Base-by-base conservation (phyloP, 1,140 invertebrate genomes). In the Drosophila truncata region DNA sequence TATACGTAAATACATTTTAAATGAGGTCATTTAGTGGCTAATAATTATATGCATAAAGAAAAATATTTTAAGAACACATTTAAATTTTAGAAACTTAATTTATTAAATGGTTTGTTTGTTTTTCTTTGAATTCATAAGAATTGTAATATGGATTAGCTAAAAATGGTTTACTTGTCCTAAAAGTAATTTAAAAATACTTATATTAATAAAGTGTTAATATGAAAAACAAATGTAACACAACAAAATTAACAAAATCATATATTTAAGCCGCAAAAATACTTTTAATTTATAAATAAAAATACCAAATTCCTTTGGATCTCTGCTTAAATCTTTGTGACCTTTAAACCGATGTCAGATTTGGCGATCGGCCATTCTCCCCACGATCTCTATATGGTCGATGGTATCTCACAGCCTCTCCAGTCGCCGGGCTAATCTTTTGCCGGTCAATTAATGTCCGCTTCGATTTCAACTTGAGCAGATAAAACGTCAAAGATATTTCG, bases 361-460 rank as follows among this genome's bases (percentile, higher is more conserved):
- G 62, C 63, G 29, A 67, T 67, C 42, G 47, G 47, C 23, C 62
- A 69, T 69, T 69, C 65, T 65, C 61, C 65, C 35, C 61, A 66
- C 35, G 14, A 69, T 69, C 66, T 69, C 20, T 69, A 69, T 66
- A 66, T 69, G 66, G 47, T 41, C 66, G 66, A 67, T 67, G 62
- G 54, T 60, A 73, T 71, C 70, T 78, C 67, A 44, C 59, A 57
- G 33, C 60, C 67, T 59, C 69, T 59, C 35, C 23, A 72, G 27
- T 71, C 35, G 49, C 41, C 39, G 33, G 63, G 61, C 66, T 83
- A 77, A 77, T 80, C 80, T 52, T 55, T 29, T 35, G 47, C 64
- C 69, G 58, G 83, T 87, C 84, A 88, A 86, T 86, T 87, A 86
- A 83, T 83, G 83, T 86, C 83, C 71, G 80, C 62, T 86, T 76